phyloP scores from a whole-genome alignment of 64 coral and sea anemone species.

The Montipora efflorescens region DNA sequence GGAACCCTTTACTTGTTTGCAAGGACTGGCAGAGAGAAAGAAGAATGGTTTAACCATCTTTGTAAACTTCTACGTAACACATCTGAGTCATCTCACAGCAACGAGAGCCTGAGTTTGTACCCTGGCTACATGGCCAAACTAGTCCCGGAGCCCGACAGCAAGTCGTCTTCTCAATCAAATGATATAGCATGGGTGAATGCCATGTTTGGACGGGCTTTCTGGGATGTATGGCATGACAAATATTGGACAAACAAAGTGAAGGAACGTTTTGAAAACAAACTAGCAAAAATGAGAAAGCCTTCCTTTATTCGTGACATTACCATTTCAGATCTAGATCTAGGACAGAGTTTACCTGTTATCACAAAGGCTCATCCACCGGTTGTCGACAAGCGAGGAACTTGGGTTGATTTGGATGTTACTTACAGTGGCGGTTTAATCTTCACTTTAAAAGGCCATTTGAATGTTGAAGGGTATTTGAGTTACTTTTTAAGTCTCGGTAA shows the following conservation, averaged over 20 bases:
- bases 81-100: constrained; percentile 18
- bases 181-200: constrained; percentile 96
- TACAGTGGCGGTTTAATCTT: constrained; percentile 95
- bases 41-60: constrained; percentile 90
- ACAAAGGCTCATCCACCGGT: constrained; percentile 70
- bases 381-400: constrained; percentile 88
- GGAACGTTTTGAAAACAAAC: constrained; percentile 94
- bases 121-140: constrained; percentile 91
- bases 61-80: constrained; percentile 44
- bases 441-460: constrained; percentile 89
- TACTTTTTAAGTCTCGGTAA: constrained; percentile 89
- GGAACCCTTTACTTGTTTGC: constrained; percentile 74
- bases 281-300: constrained; percentile 86
- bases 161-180: constrained; percentile 24
- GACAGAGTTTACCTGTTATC: constrained; percentile 85
- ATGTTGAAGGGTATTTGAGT: constrained; percentile 91
- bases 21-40: constrained; percentile 92
- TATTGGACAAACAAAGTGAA: constrained; percentile 98
- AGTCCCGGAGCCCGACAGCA: constrained; percentile 51
- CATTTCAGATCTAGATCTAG: constrained; percentile 87
- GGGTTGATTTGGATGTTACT: constrained; percentile 97
- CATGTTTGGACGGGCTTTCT: constrained; percentile 90
- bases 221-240: constrained; percentile 96
- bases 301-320: constrained; percentile 96
- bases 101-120: constrained; percentile 65